Base-by-base conservation (phyloP, 2,113 vertebrate species). In the Solea solea region DNA sequence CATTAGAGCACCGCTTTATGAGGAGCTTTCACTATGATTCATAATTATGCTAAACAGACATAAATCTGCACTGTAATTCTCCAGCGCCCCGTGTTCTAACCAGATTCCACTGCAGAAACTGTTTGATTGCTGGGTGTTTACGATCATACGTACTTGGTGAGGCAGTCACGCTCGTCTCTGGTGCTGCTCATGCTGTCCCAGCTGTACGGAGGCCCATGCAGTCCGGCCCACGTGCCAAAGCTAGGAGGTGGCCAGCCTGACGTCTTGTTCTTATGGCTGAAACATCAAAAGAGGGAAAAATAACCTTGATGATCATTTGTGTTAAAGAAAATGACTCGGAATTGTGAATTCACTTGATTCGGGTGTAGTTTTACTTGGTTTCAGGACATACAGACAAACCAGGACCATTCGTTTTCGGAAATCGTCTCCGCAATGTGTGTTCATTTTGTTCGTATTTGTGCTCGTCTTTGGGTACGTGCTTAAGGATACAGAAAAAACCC, bases 141-240 rank as follows among this genome's bases (percentile, higher is more conserved):
- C 39, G 27, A 44, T 51, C 34, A 60, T 0, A 86, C 94, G 52
- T 93, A 98, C 97, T 92, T 95, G 94, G 94, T 94, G 94, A 96
- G 95, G 94, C 92, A 95, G 73, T 98, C 95, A 91, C 95, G 89
- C 21, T 69, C 82, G 13, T 92, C 91, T 40, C 95, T 94, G 93
- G 92, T 93, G 92, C 91, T 96, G 75, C 95, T 96, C 93, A 97
- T 94, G 89, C 94, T 94, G 89, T 98, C 97, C 97, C 97, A 98
- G 91, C 94, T 96, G 93, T 95, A 98, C 25, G 96, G 95, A 63
- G 96, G 93, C 7, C 95, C 96, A 93, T 96, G 96, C 81, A 95
- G 95, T 91, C 95, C 94, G 40, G 88, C 91, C 96, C 97, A 98
- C 93, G 95, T 94, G 83, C 95, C 95, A 6, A 95, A 93, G 70